A percentile compares a stretch with the other conserved stretches of the same genome.
These are phyloP conservation scores for Xiphorhynchus elegans DNA, from an alignment of 2,113 vertebrate species.

Conservation along the genomic window DNA sequence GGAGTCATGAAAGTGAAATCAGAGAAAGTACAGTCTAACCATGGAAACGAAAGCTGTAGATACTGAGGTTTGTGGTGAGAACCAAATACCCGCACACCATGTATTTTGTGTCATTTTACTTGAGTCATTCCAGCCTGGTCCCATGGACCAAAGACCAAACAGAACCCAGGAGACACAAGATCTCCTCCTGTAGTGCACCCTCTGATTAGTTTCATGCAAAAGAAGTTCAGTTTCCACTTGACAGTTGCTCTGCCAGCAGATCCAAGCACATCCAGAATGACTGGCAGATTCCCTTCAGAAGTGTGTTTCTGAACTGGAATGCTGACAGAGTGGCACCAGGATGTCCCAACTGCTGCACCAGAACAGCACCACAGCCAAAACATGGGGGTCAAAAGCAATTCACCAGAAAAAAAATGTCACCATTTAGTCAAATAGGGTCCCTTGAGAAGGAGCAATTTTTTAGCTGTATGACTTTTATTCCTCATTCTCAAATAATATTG, in stretches of 20 bases:
- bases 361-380: neutral
- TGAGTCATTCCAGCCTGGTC: accelerated
- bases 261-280: neutral
- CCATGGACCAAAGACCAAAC: neutral
- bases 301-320: neutral
- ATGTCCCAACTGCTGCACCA: neutral
- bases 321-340: neutral
- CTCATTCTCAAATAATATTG: neutral
- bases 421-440: neutral
- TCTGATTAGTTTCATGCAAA: neutral
- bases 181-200: neutral
- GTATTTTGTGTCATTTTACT: neutral
- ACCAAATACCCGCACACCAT: accelerated
- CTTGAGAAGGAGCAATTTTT: neutral
- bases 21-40: neutral
- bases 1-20: neutral
- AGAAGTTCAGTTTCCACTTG: neutral
- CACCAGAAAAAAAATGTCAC: neutral
- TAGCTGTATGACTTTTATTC: neutral
- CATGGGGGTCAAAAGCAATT: neutral
- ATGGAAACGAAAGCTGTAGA: neutral
- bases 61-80: neutral
- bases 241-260: neutral
- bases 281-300: neutral
- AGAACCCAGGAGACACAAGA: neutral